These are phyloP conservation scores for Ormyrus rosae DNA, from an alignment of 2,888 invertebrate species.

Conservation along the genomic window DNA sequence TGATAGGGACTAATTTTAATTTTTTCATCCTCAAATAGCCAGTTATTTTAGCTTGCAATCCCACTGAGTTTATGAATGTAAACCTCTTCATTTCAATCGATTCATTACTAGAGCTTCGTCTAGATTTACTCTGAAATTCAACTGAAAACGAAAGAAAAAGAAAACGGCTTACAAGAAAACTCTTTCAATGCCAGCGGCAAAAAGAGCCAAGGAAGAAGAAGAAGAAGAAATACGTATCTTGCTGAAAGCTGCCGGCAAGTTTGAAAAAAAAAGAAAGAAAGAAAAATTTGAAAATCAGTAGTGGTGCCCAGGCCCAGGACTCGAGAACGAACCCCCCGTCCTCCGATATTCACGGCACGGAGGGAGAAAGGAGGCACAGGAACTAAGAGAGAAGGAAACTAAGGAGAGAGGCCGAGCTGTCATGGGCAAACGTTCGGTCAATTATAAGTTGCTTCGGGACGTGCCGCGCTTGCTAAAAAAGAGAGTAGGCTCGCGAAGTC, in stretches of 20 bases:
- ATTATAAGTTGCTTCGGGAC: slow-evolving; percentile 69
- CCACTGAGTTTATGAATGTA: background rate
- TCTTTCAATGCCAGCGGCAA: background rate
- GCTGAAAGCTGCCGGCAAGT: background rate
- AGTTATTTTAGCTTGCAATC: no score
- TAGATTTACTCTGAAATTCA: background rate
- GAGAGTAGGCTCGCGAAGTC: slow-evolving; percentile 19
- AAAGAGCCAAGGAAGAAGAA: background rate
- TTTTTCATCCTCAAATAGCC: no score
- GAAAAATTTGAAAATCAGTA: slow-evolving; percentile 36
- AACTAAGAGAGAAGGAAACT: no score
- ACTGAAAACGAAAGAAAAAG: background rate
- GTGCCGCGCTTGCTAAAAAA: slow-evolving; percentile 62
- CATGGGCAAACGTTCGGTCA: slow-evolving; percentile 68
- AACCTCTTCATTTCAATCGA: slow-evolving; percentile 1
- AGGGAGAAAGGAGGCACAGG: slow-evolving; percentile 2
- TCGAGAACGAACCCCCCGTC: background rate
- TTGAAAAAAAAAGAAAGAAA: background rate
- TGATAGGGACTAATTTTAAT: no score
- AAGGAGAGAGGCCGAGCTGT: slow-evolving; percentile 60
- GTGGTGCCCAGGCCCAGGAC: background rate
- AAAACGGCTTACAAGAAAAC: background rate
- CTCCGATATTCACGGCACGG: slow-evolving; percentile 58
- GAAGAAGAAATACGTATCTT: no score
- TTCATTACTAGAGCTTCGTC: background rate